Percentiles rank a stretch among this genome's conserved stretches.
Conservation (phyloP, 2,113 vertebrate species). For the Zosterops hypoxanthus region DNA sequence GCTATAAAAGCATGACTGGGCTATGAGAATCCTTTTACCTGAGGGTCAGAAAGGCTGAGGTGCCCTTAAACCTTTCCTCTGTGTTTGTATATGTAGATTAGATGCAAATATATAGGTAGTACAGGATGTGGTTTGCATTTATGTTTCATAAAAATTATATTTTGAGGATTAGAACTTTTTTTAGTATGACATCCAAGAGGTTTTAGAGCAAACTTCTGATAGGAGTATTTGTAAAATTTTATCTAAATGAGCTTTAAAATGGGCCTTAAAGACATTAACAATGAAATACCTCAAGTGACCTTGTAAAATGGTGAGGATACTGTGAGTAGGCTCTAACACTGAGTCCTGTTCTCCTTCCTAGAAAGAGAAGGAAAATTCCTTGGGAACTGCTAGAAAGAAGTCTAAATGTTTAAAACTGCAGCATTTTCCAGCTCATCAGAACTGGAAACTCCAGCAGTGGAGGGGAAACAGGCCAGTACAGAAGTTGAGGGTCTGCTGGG, state of each 20-base stretch:
- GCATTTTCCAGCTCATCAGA: neutral
- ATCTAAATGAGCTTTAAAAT: neutral
- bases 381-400: neutral
- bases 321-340: neutral
- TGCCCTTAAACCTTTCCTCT: neutral
- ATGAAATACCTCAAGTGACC: neutral
- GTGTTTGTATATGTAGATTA: neutral
- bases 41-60: neutral
- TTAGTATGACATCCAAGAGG: neutral
- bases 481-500: neutral
- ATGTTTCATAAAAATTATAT: neutral
- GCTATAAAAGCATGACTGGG: neutral
- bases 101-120: neutral
- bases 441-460: neutral
- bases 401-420: neutral
- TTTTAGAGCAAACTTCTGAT: neutral
- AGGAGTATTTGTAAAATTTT: neutral
- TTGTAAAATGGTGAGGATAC: neutral
- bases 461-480: neutral
- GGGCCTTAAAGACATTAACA: neutral
- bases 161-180: neutral
- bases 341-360: neutral
- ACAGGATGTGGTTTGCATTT: neutral
- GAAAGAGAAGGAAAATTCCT: neutral
- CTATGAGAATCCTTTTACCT: neutral